A percentile compares a stretch with the other conserved stretches of the same genome.
phyloP scores from a whole-genome alignment of 2,113 vertebrate species.

The Noctilio leporinus region DNA sequence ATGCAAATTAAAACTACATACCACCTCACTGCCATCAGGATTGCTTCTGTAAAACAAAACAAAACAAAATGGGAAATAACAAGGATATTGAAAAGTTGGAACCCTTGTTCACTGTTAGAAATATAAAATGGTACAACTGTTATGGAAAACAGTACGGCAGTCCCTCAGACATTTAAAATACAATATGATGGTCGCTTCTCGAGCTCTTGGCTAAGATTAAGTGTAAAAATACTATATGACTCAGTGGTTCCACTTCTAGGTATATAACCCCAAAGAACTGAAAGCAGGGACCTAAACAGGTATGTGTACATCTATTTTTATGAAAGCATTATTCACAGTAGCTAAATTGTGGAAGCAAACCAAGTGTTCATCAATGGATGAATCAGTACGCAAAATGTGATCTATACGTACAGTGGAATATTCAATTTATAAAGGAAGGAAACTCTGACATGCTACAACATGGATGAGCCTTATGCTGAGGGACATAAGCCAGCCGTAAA shows the following conservation, averaged over 20 bases:
- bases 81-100: neutral
- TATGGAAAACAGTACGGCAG: neutral
- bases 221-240: neutral
- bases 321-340: neutral
- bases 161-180: neutral
- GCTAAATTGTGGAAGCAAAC: neutral
- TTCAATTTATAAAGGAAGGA: neutral
- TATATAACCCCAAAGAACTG: neutral
- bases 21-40: neutral
- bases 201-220: too few species aligned
- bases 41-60: neutral
- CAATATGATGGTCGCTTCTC: too few species aligned
- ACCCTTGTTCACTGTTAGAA: neutral
- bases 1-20: neutral
- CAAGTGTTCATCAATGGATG: neutral
- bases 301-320: neutral
- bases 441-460: neutral
- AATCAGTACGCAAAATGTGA: neutral
- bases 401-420: neutral
- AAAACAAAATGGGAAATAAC: neutral
- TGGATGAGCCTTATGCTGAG: neutral
- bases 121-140: neutral
- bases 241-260: neutral
- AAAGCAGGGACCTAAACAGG: neutral
- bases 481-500: neutral